Conservation (phyloP, 1,140 invertebrate species). For the Halictus rubicundus region DNA sequence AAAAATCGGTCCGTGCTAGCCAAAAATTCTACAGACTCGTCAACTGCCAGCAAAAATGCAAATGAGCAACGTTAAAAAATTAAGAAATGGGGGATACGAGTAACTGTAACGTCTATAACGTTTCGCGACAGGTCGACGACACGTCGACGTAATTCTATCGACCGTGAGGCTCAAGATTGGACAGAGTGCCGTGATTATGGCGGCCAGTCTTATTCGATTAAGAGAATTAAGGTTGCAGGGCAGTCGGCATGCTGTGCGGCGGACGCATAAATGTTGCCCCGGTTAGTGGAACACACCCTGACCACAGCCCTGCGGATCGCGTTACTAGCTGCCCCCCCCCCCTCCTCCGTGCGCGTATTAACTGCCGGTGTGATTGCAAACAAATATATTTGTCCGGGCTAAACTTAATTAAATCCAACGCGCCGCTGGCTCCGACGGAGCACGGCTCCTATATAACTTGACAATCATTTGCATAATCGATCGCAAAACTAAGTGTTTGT, state of each 20-base stretch:
- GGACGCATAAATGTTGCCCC: slow-evolving; percentile 27
- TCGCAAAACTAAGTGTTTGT: neutral
- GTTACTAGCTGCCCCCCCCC: no score
- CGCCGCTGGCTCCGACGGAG: neutral
- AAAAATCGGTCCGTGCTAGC: no score
- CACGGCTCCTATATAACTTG: neutral
- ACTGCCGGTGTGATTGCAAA: slow-evolving; percentile 18
- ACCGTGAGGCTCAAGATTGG: neutral
- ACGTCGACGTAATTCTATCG: neutral
- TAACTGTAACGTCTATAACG: no score
- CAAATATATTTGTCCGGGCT: slow-evolving; percentile 37
- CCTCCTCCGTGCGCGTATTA: slow-evolving; percentile 15
- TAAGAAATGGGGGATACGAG: no score
- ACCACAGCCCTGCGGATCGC: slow-evolving; percentile 24
- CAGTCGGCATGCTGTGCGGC: neutral
- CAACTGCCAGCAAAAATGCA: no score
- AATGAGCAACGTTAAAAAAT: no score
- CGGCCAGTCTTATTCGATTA: slow-evolving; percentile 32
- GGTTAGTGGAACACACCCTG: slow-evolving; percentile 13
- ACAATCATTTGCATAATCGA: slow-evolving; percentile 20
- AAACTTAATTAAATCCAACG: slow-evolving; percentile 42
- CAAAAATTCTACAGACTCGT: no score
- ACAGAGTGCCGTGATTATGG: neutral
- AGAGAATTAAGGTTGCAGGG: slow-evolving; percentile 33
- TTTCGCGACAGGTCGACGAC: no score